These are phyloP conservation scores for Paedocypris sp. DNA, from an alignment of 2,113 vertebrate genomes.

Conservation along the genomic window DNA sequence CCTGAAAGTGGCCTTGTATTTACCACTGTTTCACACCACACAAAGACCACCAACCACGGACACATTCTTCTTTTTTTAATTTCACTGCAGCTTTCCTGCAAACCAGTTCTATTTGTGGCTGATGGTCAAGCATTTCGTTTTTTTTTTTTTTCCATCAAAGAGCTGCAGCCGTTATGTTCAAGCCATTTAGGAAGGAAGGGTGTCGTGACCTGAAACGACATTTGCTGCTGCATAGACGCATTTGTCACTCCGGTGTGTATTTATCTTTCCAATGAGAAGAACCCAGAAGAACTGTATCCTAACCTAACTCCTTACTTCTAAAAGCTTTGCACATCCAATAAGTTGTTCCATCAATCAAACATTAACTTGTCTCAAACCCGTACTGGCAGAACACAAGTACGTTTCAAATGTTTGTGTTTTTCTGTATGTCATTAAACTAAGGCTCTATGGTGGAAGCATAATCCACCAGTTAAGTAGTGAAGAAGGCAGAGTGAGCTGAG, in stretches of 20 bases:
- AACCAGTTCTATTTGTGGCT: no score
- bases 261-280: not conserved
- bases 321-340: not conserved
- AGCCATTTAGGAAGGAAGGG: conserved; percentile 5
- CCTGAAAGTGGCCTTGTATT: conserved; percentile 6
- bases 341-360: no score
- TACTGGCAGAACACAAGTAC: no score
- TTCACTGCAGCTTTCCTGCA: no score
- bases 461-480: no score
- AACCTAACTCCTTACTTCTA: not conserved
- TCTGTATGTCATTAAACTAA: no score
- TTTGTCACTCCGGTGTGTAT: conserved; percentile 1
- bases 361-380: no score
- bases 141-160: not conserved
- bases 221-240: not conserved
- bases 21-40: not conserved
- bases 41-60: conserved; percentile 3
- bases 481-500: no score
- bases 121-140: no score
- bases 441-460: no score
- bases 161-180: not conserved
- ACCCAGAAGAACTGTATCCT: not conserved
- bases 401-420: no score
- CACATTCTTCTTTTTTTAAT: no score
- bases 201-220: conserved; percentile 5